phyloP scores from a whole-genome alignment of 1,140 invertebrate genomes.

The Nephila pilipes region DNA sequence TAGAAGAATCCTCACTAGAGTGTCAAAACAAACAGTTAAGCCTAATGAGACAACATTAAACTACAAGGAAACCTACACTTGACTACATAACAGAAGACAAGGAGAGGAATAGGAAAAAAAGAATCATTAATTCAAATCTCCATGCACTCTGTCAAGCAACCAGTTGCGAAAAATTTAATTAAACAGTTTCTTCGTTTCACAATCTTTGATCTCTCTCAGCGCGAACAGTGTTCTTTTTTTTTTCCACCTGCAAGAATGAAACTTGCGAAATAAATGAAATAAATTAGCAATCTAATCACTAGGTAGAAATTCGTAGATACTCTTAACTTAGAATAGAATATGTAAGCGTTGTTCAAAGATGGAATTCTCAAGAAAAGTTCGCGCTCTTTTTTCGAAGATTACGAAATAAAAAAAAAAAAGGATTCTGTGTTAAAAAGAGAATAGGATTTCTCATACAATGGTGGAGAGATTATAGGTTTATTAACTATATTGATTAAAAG shows the following conservation, averaged over 20 bases:
- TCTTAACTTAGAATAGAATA: background rate
- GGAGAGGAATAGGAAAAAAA: too few species aligned
- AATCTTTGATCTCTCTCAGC: background rate
- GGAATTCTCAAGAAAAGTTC: background rate
- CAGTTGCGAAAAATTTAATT: constrained; percentile 4
- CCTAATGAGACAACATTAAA: too few species aligned
- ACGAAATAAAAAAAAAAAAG: background rate
- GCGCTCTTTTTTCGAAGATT: background rate
- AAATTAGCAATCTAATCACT: background rate
- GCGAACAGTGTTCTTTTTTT: background rate
- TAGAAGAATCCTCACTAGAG: too few species aligned
- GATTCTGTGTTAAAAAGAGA: background rate
- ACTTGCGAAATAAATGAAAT: constrained; percentile 1
- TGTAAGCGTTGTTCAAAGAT: background rate
- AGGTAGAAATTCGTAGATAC: background rate
- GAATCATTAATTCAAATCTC: too few species aligned
- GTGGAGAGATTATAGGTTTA: background rate
- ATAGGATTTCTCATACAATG: background rate
- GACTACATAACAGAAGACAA: too few species aligned
- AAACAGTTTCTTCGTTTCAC: background rate
- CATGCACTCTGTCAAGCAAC: background rate
- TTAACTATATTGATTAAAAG: background rate
- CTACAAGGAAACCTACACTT: too few species aligned
- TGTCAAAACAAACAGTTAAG: too few species aligned
- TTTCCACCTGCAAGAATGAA: background rate